These are phyloP conservation scores for Cheilinus undulatus DNA, from an alignment of 2,113 vertebrate species.

Conservation along the genomic window DNA sequence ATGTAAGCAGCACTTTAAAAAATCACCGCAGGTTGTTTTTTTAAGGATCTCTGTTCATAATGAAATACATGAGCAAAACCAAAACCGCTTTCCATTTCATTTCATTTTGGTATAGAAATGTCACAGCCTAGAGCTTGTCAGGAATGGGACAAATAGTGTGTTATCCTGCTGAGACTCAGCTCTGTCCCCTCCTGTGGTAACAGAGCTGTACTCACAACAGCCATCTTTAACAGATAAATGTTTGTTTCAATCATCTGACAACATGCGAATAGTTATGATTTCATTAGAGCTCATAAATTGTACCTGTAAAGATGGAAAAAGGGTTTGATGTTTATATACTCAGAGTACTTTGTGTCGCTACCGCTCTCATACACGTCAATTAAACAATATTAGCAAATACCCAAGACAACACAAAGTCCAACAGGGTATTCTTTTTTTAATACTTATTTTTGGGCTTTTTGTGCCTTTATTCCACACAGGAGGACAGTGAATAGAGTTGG, in stretches of 20 bases:
- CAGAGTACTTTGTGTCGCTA: too few species aligned
- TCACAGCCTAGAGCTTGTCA: background rate
- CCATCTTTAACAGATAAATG: background rate
- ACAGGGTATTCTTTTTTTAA: too few species aligned
- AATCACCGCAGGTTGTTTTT: constrained; percentile 13
- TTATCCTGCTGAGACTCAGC: background rate
- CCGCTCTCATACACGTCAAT: background rate
- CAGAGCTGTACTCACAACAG: background rate
- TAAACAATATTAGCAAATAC: background rate
- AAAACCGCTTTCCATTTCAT: background rate
- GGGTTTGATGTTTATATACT: too few species aligned
- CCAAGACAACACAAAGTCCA: background rate
- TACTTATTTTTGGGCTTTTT: too few species aligned
- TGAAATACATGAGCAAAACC: background rate
- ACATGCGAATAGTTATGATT: background rate
- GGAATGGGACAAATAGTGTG: background rate
- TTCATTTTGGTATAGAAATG: background rate
- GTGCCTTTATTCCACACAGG: too few species aligned
- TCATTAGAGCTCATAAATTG: background rate
- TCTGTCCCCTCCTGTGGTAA: background rate
- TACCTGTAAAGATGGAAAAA: too few species aligned
- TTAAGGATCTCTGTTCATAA: background rate
- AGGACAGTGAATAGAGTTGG: too few species aligned
- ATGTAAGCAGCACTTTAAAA: background rate
- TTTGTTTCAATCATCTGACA: background rate